These are phyloP conservation scores for Halocaridina rubra DNA, from an alignment of 2,888 invertebrate species.

Conservation along the genomic window DNA sequence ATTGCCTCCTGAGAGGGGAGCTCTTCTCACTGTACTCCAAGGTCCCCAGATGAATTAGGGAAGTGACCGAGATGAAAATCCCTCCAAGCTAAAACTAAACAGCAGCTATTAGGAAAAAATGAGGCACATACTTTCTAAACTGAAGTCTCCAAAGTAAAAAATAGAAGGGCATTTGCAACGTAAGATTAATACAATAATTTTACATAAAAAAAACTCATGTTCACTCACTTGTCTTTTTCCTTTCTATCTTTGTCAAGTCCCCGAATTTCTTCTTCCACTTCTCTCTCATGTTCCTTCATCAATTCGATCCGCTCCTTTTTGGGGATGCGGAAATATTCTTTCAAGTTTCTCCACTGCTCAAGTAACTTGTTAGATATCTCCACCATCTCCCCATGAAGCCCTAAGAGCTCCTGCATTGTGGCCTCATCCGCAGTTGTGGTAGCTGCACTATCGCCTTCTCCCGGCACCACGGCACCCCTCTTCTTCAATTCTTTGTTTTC, in stretches of 20 bases:
- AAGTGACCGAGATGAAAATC: too few relatives aligned
- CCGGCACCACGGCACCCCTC: background rate
- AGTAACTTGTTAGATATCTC: slow-evolving; percentile 73
- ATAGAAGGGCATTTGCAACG: too few relatives aligned
- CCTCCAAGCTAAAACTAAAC: too few relatives aligned
- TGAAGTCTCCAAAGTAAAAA: too few relatives aligned
- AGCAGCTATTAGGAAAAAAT: too few relatives aligned
- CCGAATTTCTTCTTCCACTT: slow-evolving; percentile 75
- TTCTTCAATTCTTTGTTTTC: background rate
- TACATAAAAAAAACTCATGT: too few relatives aligned
- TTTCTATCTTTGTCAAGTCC: slow-evolving; percentile 54
- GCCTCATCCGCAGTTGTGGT: slow-evolving; percentile 55
- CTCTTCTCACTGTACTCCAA: too few relatives aligned
- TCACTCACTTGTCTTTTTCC: slow-evolving; percentile 48
- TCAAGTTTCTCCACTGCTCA: slow-evolving; percentile 78
- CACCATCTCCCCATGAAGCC: slow-evolving; percentile 64
- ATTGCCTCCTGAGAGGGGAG: too few relatives aligned
- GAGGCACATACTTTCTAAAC: too few relatives aligned
- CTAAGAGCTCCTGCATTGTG: slow-evolving; percentile 58
- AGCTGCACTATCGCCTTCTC: slow-evolving; percentile 47
- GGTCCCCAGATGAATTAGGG: too few relatives aligned
- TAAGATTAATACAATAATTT: too few relatives aligned
- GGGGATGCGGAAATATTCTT: slow-evolving; percentile 88
- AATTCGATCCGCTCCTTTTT: slow-evolving; percentile 93
- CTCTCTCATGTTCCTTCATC: slow-evolving; percentile 94